Percentiles rank a stretch among this genome's conserved stretches.
Conservation (phyloP, 2,888 invertebrate species). For the Amaurobius ferox region DNA sequence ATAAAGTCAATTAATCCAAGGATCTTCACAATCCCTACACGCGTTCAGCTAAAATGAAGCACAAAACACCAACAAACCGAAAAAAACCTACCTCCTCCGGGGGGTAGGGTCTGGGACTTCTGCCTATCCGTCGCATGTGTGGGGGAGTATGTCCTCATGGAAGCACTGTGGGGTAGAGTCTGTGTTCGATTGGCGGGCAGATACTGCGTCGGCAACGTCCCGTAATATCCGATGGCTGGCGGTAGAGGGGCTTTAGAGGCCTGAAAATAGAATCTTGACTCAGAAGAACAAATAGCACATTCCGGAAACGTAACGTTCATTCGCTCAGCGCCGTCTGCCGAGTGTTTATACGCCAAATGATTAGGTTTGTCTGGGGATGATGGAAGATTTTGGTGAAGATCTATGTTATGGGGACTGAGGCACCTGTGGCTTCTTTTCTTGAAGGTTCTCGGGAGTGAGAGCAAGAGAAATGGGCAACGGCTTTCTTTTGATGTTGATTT, state of each 20-base stretch:
- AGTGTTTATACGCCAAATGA: not conserved
- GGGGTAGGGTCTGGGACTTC: conserved; percentile 73
- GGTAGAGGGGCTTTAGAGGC: conserved; percentile 69
- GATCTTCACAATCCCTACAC: not conserved
- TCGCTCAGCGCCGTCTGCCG: conserved; percentile 14
- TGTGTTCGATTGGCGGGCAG: conserved; percentile 72
- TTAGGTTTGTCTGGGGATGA: conserved; percentile 18
- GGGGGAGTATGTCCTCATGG: conserved; percentile 74
- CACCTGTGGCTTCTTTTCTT: not conserved
- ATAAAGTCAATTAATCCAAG: not conserved
- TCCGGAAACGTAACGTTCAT: conserved; percentile 32
- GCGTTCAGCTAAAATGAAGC: not conserved
- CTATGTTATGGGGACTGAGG: not conserved
- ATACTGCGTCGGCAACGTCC: conserved; percentile 71
- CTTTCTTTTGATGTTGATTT: no score
- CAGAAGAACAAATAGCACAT: conserved; percentile 48
- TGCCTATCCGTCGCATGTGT: conserved; percentile 65
- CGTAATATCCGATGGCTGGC: conserved; percentile 71
- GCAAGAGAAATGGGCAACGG: no score
- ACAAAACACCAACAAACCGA: not conserved
- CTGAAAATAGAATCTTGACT: conserved; percentile 47
- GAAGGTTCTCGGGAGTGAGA: not conserved
- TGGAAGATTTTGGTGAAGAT: not conserved
- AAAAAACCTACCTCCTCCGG: conserved; percentile 68
- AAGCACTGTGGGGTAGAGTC: conserved; percentile 73